These are phyloP conservation scores for Helleia helle DNA, from an alignment of 2,888 invertebrate species.

Conservation along the genomic window DNA sequence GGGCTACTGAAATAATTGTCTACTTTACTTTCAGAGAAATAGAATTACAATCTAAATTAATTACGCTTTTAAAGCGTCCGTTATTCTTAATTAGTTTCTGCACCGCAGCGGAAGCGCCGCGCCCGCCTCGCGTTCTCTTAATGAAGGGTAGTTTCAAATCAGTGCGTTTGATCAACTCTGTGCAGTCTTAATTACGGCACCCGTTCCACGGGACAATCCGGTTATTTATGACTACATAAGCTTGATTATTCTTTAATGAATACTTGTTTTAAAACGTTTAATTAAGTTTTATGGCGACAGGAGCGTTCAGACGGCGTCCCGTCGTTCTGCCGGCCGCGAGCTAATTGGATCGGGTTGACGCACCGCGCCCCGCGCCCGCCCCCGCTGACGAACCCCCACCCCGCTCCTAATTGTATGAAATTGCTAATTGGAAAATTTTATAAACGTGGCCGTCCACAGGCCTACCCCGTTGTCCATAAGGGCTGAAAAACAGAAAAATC, in stretches of 20 bases:
- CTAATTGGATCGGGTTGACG: slow-evolving; percentile 74
- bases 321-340: slow-evolving; percentile 68
- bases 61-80: slow-evolving; percentile 75
- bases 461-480: slow-evolving; percentile 30
- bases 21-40: slow-evolving; percentile 71
- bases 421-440: slow-evolving; percentile 75
- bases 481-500: slow-evolving; percentile 2
- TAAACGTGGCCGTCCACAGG: slow-evolving; percentile 66
- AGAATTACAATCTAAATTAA: slow-evolving; percentile 75
- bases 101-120: slow-evolving; percentile 69
- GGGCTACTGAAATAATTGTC: slow-evolving; percentile 73
- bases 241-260: slow-evolving; percentile 76
- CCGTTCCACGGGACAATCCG: slow-evolving; percentile 73
- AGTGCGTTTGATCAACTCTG: slow-evolving; percentile 75
- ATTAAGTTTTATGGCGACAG: slow-evolving; percentile 76
- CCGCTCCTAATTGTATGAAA: slow-evolving; percentile 71
- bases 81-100: slow-evolving; percentile 75
- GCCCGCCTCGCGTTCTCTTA: slow-evolving; percentile 60
- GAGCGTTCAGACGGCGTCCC: slow-evolving; percentile 59
- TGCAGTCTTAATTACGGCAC: slow-evolving; percentile 74
- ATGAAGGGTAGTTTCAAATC: slow-evolving; percentile 74
- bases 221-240: slow-evolving; percentile 76
- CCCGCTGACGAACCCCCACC: slow-evolving; percentile 29
- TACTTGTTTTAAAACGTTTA: slow-evolving; percentile 76
- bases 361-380: slow-evolving; percentile 37